These are phyloP conservation scores for Isaurus tuberculatus DNA, from an alignment of 92 coral and sea anemone genomes.

Conservation along the genomic window DNA sequence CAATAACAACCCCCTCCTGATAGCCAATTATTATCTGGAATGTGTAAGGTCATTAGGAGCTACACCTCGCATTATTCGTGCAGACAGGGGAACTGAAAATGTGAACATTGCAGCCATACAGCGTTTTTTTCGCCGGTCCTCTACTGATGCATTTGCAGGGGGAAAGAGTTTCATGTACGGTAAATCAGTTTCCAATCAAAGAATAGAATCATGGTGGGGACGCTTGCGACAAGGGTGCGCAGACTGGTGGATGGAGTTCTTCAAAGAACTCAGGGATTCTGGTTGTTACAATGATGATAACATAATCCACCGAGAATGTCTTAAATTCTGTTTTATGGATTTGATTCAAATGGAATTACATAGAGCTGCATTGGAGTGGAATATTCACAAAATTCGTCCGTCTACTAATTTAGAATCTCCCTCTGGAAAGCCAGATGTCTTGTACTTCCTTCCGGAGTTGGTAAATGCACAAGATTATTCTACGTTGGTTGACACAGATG, in stretches of 20 bases:
- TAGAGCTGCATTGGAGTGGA: constrained; percentile 52
- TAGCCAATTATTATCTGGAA: no score
- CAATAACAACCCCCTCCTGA: no score
- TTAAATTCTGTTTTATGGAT: constrained; percentile 61
- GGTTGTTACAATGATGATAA: constrained; percentile 57
- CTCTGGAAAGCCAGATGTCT: constrained; percentile 51
- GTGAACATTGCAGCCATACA: no score
- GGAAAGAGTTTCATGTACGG: constrained; percentile 64
- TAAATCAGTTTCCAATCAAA: constrained; percentile 52
- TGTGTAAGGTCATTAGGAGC: no score
- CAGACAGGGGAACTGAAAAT: no score
- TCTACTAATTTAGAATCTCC: constrained; percentile 50
- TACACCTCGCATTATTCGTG: no score
- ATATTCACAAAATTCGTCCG: constrained; percentile 57
- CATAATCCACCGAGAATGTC: constrained; percentile 51
- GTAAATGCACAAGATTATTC: constrained; percentile 44
- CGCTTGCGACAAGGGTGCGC: constrained; percentile 51
- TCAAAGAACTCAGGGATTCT: constrained; percentile 60
- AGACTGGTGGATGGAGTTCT: constrained; percentile 69
- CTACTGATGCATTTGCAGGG: constrained; percentile 51
- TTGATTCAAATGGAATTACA: constrained; percentile 50
- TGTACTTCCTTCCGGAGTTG: constrained; percentile 55
- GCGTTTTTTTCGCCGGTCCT: constrained; percentile 33
- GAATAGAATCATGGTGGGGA: constrained; percentile 68
- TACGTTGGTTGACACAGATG: constrained; percentile 37